Percentiles rank a stretch among this genome's conserved stretches.
Evolutionary conservation across 2,797 vertebrate species (phyloP).

Genomic region (Enteromius treurensis): DNA sequence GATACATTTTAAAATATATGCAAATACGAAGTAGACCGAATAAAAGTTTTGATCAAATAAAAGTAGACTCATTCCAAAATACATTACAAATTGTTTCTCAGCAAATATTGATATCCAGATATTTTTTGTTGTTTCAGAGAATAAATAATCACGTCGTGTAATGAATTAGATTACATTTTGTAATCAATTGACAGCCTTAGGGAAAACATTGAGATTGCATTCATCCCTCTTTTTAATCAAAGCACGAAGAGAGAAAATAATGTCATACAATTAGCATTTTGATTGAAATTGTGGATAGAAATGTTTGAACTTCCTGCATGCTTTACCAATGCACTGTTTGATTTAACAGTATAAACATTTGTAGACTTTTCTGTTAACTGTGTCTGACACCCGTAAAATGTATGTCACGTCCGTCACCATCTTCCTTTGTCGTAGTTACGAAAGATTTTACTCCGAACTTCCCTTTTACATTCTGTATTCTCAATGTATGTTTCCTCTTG

Average conservation of each 20-base stretch:
- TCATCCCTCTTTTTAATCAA: slow-evolving; percentile 7
- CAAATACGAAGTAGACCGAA: background rate
- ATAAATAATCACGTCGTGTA: background rate
- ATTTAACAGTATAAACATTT: background rate
- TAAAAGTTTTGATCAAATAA: background rate
- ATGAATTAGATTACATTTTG: background rate
- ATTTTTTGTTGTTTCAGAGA: background rate
- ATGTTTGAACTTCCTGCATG: background rate
- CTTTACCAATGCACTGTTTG: slow-evolving; percentile 3
- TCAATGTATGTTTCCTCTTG: slow-evolving; percentile 2
- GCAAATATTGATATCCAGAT: background rate
- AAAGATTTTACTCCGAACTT: slow-evolving; percentile 14
- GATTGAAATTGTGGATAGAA: slow-evolving; percentile 4
- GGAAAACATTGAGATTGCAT: background rate
- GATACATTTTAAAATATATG: background rate
- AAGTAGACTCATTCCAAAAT: background rate
- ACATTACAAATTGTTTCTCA: background rate
- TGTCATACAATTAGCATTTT: slow-evolving; percentile 1
- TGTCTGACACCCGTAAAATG: background rate
- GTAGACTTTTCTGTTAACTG: background rate
- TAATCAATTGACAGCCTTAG: background rate
- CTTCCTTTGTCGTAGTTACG: background rate
- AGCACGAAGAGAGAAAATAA: background rate
- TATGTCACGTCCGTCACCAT: background rate
- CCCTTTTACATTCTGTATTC: background rate